Evolutionary conservation across 2,113 vertebrate species (phyloP).

Genomic region (Sebastes fasciatus): DNA sequence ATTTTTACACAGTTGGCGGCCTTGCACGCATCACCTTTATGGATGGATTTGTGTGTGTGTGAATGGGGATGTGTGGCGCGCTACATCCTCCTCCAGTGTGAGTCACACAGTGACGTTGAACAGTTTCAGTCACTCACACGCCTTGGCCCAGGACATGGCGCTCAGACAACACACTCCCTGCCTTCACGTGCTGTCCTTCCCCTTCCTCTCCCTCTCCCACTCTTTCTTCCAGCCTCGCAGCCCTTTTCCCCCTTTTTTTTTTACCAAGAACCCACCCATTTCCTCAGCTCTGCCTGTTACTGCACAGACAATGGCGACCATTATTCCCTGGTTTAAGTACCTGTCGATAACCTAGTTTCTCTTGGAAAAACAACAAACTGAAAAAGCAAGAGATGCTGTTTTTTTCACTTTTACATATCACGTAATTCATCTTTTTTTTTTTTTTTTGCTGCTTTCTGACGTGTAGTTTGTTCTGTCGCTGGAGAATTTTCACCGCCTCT

Average conservation of each 20-base stretch:
- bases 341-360: conserved; percentile 50
- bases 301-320: conserved; percentile 41
- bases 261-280: conserved; percentile 42
- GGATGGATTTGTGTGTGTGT: conserved; percentile 44
- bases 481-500: neutral
- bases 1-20: conserved; percentile 40
- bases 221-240: neutral
- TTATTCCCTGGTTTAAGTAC: conserved; percentile 31
- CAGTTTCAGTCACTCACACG: conserved; percentile 63
- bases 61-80: conserved; percentile 41
- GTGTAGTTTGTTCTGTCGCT: neutral
- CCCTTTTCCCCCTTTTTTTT: neutral
- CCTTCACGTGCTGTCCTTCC: conserved; percentile 73
- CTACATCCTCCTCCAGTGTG: conserved; percentile 57
- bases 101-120: conserved; percentile 69
- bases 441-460: neutral
- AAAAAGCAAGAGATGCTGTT: neutral
- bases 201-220: conserved; percentile 32
- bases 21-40: conserved; percentile 7
- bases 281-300: conserved; percentile 51
- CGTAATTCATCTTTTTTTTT: too few species aligned
- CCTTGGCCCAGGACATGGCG: conserved; percentile 76
- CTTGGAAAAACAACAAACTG: conserved; percentile 11
- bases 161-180: conserved; percentile 74
- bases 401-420: too few species aligned